These are phyloP conservation scores for Ophiodon elongatus DNA, from an alignment of 2,113 vertebrate genomes.

Conservation along the genomic window DNA sequence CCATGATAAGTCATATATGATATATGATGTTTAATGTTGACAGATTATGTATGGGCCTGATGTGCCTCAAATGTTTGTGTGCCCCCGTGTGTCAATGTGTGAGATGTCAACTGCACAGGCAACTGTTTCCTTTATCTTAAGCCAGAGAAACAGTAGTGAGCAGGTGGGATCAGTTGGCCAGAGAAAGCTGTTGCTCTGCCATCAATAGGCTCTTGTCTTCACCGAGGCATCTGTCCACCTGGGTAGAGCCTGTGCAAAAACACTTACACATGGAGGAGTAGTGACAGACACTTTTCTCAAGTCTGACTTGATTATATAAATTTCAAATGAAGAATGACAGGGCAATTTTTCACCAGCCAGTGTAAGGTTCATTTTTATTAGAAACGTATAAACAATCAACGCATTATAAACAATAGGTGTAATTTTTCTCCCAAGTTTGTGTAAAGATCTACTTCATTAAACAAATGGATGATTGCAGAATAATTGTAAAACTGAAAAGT, in stretches of 20 bases:
- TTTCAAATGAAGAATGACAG: background rate
- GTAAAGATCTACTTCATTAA: background rate
- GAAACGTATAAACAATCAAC: background rate
- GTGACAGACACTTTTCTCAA: constrained; percentile 31
- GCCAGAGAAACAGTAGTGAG: constrained; percentile 60
- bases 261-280: constrained; percentile 38
- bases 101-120: constrained; percentile 54
- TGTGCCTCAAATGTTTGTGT: background rate
- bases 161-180: constrained; percentile 78
- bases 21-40: constrained; percentile 7
- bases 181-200: constrained; percentile 57
- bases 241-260: constrained; percentile 56
- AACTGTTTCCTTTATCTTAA: constrained; percentile 65
- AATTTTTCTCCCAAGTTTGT: background rate
- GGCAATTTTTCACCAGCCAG: background rate
- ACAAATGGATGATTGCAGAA: background rate
- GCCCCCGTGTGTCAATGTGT: constrained; percentile 11
- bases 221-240: constrained; percentile 68
- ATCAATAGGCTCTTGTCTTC: constrained; percentile 74
- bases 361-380: background rate
- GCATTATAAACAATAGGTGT: background rate
- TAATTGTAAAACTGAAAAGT: background rate
- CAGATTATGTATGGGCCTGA: background rate
- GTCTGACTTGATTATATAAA: background rate
- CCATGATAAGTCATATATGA: background rate